These are phyloP conservation scores for Epizoanthus stellaris DNA, from an alignment of 92 coral and sea anemone species.

Conservation along the genomic window DNA sequence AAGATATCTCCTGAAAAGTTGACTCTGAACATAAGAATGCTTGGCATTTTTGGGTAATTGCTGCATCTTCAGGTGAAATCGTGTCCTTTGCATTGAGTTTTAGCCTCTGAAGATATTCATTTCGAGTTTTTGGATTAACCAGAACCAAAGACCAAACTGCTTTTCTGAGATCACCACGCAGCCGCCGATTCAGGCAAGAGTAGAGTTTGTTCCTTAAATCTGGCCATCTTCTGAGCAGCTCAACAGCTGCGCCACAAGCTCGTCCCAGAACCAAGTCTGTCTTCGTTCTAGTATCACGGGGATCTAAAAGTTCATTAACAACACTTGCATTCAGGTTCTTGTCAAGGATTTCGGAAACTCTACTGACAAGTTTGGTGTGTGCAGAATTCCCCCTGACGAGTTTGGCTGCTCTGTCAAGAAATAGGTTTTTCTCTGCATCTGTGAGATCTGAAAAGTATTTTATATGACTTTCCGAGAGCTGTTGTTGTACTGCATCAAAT, in stretches of 20 bases:
- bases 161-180: conserved; percentile 69
- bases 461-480: conserved; percentile 80
- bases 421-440: conserved; percentile 80
- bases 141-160: conserved; percentile 79
- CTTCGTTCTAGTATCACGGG: conserved; percentile 68
- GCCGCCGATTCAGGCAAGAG: conserved; percentile 76
- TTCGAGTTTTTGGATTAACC: conserved; percentile 63
- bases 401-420: conserved; percentile 87
- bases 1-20: conserved; percentile 37
- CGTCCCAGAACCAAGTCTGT: conserved; percentile 70
- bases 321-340: conserved; percentile 72
- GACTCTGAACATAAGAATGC: conserved; percentile 72
- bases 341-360: conserved; percentile 73
- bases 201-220: conserved; percentile 70
- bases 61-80: conserved; percentile 47
- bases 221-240: conserved; percentile 84
- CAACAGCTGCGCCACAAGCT: conserved; percentile 64
- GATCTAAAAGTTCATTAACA: conserved; percentile 59
- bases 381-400: conserved; percentile 67
- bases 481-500: conserved; percentile 86
- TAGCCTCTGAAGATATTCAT: conserved; percentile 43
- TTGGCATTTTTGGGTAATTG: conserved; percentile 73
- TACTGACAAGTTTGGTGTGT: conserved; percentile 63
- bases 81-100: conserved; percentile 27
- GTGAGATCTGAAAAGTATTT: conserved; percentile 84